Conservation (phyloP, 2,888 invertebrate species). For the Andrena bicolor region DNA sequence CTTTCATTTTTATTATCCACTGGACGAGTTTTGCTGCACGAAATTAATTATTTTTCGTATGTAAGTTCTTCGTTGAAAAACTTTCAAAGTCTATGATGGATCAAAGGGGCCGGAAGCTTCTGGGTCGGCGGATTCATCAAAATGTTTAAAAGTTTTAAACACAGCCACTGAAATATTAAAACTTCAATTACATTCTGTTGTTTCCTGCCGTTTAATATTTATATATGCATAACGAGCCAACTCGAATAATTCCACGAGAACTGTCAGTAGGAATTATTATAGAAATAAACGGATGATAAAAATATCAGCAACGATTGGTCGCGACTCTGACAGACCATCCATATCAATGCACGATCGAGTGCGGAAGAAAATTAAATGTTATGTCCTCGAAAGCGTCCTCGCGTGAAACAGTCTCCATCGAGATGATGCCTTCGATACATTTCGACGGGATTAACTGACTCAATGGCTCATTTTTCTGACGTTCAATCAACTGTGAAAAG, state of each 20-base stretch:
- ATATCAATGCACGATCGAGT: conserved; percentile 1
- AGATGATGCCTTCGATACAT: conserved; percentile 13
- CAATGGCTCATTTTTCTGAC: conserved; percentile 9
- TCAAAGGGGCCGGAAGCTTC: neutral
- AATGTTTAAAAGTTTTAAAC: neutral
- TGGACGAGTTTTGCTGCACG: neutral
- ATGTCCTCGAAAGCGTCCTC: conserved; percentile 15
- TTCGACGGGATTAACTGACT: conserved; percentile 1
- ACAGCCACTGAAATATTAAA: neutral
- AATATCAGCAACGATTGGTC: conserved; percentile 21
- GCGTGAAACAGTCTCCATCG: conserved; percentile 32
- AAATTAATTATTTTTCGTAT: neutral
- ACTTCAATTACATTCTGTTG: neutral
- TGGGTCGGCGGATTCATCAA: neutral
- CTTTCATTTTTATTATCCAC: neutral
- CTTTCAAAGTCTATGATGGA: neutral
- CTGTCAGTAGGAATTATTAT: neutral
- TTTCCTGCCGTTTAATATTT: neutral
- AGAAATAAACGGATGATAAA: conserved; percentile 17
- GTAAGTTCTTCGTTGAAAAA: neutral
- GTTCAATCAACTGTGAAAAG: conserved; percentile 10
- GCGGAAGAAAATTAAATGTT: conserved; percentile 26
- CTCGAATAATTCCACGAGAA: neutral
- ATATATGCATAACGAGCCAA: neutral
- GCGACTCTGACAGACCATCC: neutral